Conservation (phyloP, 1,140 invertebrate species). For the Mactra quadrangularis region DNA sequence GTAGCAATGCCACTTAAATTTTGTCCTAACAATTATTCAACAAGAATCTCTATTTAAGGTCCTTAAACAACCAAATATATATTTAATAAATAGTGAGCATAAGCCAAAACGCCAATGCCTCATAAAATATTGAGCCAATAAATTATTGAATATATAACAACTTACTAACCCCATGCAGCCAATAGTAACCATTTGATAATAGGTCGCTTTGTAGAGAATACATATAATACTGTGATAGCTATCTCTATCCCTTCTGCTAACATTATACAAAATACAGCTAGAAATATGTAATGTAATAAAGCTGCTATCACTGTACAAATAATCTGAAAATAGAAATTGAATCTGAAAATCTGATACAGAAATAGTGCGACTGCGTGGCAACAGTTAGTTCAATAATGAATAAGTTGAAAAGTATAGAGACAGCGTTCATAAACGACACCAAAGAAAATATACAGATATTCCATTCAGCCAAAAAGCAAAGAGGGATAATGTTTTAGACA, state of each 20-base stretch:
- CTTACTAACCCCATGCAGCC: background rate
- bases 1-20: too few relatives aligned
- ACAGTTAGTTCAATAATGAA: background rate
- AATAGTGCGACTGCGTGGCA: background rate
- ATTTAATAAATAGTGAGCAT: too few relatives aligned
- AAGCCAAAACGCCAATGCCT: too few relatives aligned
- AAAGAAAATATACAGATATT: too few relatives aligned
- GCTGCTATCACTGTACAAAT: constrained; percentile 11
- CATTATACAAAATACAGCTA: constrained; percentile 19
- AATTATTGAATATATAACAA: too few relatives aligned
- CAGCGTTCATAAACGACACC: background rate
- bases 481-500: too few relatives aligned
- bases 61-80: too few relatives aligned
- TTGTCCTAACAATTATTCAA: too few relatives aligned
- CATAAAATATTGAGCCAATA: too few relatives aligned
- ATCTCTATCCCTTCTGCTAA: constrained; percentile 23
- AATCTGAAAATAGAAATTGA: background rate
- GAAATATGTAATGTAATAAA: constrained; percentile 5
- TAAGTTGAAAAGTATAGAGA: background rate
- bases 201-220: background rate
- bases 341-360: background rate
- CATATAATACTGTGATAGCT: background rate
- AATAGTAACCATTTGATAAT: background rate
- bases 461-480: too few relatives aligned
- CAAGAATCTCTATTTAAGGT: too few relatives aligned